These are phyloP conservation scores for Acromyrmex heyeri DNA, from an alignment of 1,140 invertebrate species.

Conservation along the genomic window DNA sequence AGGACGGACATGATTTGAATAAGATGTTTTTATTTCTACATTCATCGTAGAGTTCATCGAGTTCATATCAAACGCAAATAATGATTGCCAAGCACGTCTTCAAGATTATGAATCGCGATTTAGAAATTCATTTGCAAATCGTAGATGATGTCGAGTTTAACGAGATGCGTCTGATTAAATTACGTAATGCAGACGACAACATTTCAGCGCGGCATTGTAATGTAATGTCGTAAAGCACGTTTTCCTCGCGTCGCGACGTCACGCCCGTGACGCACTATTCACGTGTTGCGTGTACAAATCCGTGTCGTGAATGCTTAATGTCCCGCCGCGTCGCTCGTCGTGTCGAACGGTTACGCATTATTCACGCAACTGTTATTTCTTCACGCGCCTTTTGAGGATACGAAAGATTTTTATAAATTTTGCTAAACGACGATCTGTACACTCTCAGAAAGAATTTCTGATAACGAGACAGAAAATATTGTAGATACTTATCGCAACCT, in stretches of 20 bases:
- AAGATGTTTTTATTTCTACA: background rate
- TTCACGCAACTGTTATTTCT: conserved; percentile 20
- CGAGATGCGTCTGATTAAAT: conserved; percentile 73
- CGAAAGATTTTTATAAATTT: background rate
- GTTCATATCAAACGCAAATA: background rate
- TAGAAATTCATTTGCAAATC: conserved; percentile 35
- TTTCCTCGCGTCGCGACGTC: conserved; percentile 60
- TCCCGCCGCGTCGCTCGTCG: background rate
- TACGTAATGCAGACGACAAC: conserved; percentile 69
- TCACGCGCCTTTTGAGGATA: background rate
- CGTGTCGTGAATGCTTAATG: conserved; percentile 70
- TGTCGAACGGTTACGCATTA: conserved; percentile 25
- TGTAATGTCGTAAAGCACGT: conserved; percentile 67
- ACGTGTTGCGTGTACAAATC: conserved; percentile 72
- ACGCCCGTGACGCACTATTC: conserved; percentile 48
- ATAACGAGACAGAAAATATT: no score
- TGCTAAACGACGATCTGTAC: background rate
- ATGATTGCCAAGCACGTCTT: background rate
- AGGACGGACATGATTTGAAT: background rate
- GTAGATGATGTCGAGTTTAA: conserved; percentile 38
- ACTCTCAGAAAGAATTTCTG: no score
- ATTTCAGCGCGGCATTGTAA: conserved; percentile 60
- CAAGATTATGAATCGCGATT: conserved; percentile 29
- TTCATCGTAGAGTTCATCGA: background rate
- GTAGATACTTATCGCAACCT: no score